phyloP scores from a whole-genome alignment of 2,797 vertebrate species.

The Lacerta viridis region DNA sequence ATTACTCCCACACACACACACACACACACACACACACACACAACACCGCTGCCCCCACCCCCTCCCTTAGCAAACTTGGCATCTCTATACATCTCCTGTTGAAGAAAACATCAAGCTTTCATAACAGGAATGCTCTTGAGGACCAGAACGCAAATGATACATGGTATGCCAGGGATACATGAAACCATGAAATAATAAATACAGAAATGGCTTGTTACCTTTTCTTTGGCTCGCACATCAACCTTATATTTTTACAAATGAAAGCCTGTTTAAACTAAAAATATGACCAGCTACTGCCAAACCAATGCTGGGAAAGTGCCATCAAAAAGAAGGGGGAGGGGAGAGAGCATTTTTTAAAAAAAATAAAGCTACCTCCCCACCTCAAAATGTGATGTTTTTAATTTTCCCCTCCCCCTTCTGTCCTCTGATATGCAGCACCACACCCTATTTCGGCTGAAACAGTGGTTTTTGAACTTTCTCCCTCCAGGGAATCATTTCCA shows the following conservation, averaged over 20 bases:
- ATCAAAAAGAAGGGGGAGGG: not conserved
- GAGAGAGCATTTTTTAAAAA: not conserved
- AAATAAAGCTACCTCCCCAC: not conserved
- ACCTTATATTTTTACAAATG: constrained; percentile 36
- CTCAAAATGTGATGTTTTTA: constrained; percentile 4
- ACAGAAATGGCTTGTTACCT: constrained; percentile 29
- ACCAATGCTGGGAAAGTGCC: constrained; percentile 16
- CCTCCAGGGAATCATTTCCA: not conserved
- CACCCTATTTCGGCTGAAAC: constrained; percentile 24
- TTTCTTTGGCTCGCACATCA: constrained; percentile 29
- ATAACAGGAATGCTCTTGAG: constrained; percentile 35
- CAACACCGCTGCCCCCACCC: not conserved
- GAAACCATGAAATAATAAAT: constrained; percentile 45
- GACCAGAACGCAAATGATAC: constrained; percentile 29
- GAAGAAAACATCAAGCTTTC: constrained; percentile 39
- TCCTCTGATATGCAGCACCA: not conserved
- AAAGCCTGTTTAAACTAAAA: constrained; percentile 18
- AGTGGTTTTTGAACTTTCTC: not conserved
- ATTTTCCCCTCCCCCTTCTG: not conserved
- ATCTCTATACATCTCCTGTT: constrained; percentile 59
- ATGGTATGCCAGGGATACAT: not conserved
- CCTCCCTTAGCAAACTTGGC: constrained; percentile 46
- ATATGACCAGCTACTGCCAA: constrained; percentile 5
- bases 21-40: too few relatives aligned
- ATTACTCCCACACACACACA: not conserved